Base-by-base conservation (phyloP, 2,888 invertebrate species). In the Diploptera punctata region DNA sequence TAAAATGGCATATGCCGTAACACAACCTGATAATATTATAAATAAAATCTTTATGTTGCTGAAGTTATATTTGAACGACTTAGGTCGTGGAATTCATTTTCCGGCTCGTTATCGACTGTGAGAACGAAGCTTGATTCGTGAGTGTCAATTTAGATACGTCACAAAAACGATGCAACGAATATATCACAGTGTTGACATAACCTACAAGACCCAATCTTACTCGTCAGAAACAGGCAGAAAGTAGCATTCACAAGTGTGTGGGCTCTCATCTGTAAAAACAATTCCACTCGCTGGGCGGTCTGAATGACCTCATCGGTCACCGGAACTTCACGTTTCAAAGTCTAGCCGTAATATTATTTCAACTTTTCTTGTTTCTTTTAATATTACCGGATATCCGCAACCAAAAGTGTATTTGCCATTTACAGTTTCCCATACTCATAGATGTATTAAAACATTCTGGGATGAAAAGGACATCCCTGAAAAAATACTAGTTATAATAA, bases 201-300 rank as follows among this genome's bases (percentile, higher is more conserved):
- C 52, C 52, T 52, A 19, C 52, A 13, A 21, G 52, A 52, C 52
- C 52, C 21, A 24, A 52, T 21, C n/a, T n/a, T 21, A 33, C 10
- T 33, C 33, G 3, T 24, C 26, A 21, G 1, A 19, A 52, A 13
- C 52, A 52, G 47, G 47, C 47, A 47, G 52, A 10, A 19, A 21
- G 52, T 13, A 10, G 33, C 33, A 33, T 33, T 10, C 7, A 10
- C 9, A 24, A 24, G 52, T 7, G 1, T n/a, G n/a, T 18, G 52
- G 24, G 24, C 24, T 24, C 52, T 52, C 52, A 52, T 52, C 52
- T 52, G 52, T 52, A 24, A 52, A 52, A 52, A 52, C 52, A 52
- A 52, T 24, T 52, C 24, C n/a, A 1, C 24, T 4, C 52, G 5
- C 19, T 24, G 24, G 49, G 49, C 49, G 49, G 49, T 52, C 49